Evolutionary conservation across 2,888 invertebrate species (phyloP).

Genomic region (Ormyrus nitidulus): DNA sequence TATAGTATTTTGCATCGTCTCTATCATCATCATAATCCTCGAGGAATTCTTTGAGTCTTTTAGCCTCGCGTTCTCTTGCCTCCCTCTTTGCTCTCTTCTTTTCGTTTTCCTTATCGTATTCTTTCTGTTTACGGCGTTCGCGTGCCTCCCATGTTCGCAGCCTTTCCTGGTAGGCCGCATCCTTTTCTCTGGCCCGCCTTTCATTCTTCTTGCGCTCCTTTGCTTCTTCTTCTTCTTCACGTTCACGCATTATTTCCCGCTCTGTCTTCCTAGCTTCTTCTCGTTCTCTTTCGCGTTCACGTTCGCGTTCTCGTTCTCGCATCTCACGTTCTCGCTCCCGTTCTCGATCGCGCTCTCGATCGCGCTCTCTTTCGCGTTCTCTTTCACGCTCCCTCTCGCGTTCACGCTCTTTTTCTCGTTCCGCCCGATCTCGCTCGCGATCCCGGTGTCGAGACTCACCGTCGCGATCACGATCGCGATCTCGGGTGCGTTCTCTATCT

Average conservation of each 20-base stretch:
- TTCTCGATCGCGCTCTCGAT: conserved; percentile 80
- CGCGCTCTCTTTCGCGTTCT: conserved; percentile 80
- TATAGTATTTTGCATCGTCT: conserved; percentile 98
- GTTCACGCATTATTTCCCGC: conserved; percentile 83
- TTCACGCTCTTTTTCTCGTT: conserved; percentile 75
- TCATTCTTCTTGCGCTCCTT: conserved; percentile 93
- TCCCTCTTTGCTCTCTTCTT: conserved; percentile 90
- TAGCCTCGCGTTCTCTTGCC: conserved; percentile 93
- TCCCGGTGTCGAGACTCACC: conserved; percentile 69
- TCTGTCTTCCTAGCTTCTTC: conserved; percentile 78
- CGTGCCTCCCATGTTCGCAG: conserved; percentile 89
- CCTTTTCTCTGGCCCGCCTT: conserved; percentile 94
- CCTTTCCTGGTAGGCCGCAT: conserved; percentile 96
- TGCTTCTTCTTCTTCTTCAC: conserved; percentile 93
- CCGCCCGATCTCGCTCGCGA: conserved; percentile 78
- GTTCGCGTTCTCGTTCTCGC: conserved; percentile 77
- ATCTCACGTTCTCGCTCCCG: conserved; percentile 77
- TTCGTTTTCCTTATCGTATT: conserved; percentile 92
- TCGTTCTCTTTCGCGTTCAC: conserved; percentile 77
- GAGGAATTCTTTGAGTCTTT: conserved; percentile 95
- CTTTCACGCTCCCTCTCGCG: conserved; percentile 75
- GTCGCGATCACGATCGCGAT: conserved; percentile 62
- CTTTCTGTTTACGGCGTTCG: conserved; percentile 92
- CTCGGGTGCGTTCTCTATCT: conserved; percentile 61
- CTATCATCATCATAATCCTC: conserved; percentile 99